Evolutionary conservation across 2,888 invertebrate species (phyloP).

Genomic region (Ichneumon xanthorius): DNA sequence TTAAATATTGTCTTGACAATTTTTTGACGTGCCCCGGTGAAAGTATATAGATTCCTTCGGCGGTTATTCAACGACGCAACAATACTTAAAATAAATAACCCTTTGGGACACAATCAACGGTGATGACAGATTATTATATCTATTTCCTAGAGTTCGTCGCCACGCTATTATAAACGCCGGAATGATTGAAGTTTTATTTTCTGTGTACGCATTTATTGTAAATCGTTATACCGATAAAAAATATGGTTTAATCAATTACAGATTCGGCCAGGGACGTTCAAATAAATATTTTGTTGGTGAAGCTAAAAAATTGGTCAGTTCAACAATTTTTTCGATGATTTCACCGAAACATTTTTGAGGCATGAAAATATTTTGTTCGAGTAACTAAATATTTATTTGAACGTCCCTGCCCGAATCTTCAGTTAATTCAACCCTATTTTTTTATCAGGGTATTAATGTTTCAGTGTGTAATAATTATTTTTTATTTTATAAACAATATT

Average conservation of each 20-base stretch:
- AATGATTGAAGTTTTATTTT: not conserved
- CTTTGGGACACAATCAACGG: not conserved
- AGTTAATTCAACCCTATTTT: too few species aligned
- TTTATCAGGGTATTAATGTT: not conserved
- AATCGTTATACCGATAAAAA: not conserved
- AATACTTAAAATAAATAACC: slow-evolving; percentile 14
- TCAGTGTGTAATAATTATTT: not conserved
- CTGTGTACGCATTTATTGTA: not conserved
- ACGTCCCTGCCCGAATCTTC: too few species aligned
- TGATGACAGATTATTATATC: not conserved
- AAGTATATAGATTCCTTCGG: slow-evolving; percentile 23
- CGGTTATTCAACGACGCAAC: slow-evolving; percentile 25
- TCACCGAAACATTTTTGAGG: too few species aligned
- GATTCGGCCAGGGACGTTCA: too few species aligned
- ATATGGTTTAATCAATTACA: too few species aligned
- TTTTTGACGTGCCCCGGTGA: slow-evolving; percentile 37
- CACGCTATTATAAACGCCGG: not conserved
- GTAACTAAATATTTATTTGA: too few species aligned
- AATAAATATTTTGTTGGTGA: too few species aligned
- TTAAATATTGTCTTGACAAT: slow-evolving; percentile 44
- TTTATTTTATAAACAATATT: not conserved
- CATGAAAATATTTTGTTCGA: too few species aligned
- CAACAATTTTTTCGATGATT: too few species aligned
- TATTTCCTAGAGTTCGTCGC: not conserved
- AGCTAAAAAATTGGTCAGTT: too few species aligned